Evolutionary conservation across 2,888 invertebrate genomes (phyloP), one percentile per base, ranked within the genome.

Genomic region (Allygus modestus): DNA sequence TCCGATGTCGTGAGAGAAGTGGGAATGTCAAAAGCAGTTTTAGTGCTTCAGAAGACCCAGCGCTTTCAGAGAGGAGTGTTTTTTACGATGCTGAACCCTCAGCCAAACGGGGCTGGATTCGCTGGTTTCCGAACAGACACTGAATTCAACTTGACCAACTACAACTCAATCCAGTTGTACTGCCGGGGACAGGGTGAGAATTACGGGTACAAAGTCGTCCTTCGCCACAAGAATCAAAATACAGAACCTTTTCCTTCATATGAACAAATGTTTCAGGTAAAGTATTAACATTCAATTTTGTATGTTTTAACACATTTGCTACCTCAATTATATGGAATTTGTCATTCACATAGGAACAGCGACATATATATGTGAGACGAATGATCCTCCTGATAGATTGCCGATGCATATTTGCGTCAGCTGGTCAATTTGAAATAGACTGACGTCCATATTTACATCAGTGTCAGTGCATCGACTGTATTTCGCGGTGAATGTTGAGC

Each of bases 71-170:
- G 93, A 88, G 94, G 93, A 0, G 91, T 94, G 87, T 93, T 94
- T 87, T 94, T 94, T 87, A 92, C 93, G 1, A 89, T 94, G 75
- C 88, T 94, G 28, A 94, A 94, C 88, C 94, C 94, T 2, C 94
- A 94, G 89, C 91, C 92, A 11, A 94, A 94, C 87, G 94, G 94
- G 0, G 94, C 94, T 28, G 93, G 94, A 0, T 94, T 94, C 89
- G 94, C 94, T 41, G 94, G 94, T 15, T 91, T 93, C 85, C 89
- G 93, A 85, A 92, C 91, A n/a, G 88, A 90, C 17, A 91, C 91
- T 11, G 88, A 90, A 28, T 91, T 93, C 84, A 89, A 94, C 88
- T 89, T 94, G 5, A 90, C 91, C 0, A 91, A 90, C 12, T 91
- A 91, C 87, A 90, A 90, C 0, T 91, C 91, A 86, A 89, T 94